Conservation (phyloP, 1,140 invertebrate species). For the Drosophila auraria region DNA sequence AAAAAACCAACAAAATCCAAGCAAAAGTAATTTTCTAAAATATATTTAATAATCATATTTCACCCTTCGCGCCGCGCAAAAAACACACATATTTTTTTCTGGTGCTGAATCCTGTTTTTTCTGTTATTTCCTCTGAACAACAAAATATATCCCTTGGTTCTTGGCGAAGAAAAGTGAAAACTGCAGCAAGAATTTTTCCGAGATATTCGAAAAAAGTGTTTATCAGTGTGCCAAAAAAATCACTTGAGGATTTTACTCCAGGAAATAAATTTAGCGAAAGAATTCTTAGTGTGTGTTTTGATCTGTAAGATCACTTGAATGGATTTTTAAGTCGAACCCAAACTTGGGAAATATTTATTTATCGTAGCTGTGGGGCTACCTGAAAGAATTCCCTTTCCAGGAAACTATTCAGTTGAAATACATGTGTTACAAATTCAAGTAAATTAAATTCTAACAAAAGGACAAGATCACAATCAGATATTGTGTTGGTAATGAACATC, state of each 20-base stretch:
- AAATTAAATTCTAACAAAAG: not conserved
- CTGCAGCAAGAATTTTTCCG: not conserved
- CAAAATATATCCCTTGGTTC: not conserved
- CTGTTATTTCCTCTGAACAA: constrained; percentile 2
- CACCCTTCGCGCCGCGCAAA: constrained; percentile 2
- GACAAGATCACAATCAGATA: not conserved
- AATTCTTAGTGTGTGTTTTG: not conserved
- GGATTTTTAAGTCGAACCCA: not conserved
- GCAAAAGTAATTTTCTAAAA: not conserved
- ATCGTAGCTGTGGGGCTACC: too few species aligned
- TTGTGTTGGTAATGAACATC: too few species aligned
- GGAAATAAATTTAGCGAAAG: not conserved
- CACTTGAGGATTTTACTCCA: constrained; percentile 3
- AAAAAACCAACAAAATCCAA: constrained; percentile 30
- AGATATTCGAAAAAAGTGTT: not conserved
- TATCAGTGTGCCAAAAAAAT: not conserved
- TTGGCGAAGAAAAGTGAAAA: constrained; percentile 3
- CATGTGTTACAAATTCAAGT: not conserved
- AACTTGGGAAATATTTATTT: too few species aligned
- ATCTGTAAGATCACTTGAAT: not conserved
- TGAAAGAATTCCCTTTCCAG: too few species aligned
- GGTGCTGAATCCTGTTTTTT: constrained; percentile 13
- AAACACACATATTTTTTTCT: constrained; percentile 3
- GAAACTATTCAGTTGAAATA: not conserved
- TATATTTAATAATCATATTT: not conserved